A percentile compares a stretch with the other conserved stretches of the same genome.
Evolutionary conservation across 2,888 invertebrate species (phyloP).

Genomic region (Leistus spinibarbis): DNA sequence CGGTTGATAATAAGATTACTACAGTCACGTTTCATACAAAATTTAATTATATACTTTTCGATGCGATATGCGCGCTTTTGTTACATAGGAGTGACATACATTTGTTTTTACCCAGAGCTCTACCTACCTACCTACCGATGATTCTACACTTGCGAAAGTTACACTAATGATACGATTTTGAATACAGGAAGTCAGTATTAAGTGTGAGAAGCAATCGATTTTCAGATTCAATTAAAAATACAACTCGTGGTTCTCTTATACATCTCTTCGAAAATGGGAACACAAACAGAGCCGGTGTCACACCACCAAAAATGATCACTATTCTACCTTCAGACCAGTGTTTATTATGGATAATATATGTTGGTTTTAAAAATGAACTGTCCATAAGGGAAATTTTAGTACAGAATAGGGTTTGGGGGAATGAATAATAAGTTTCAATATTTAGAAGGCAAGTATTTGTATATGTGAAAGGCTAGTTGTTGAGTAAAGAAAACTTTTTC

Average conservation of each 20-base stretch:
- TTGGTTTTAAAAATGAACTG: too few species aligned
- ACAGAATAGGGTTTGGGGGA: too few species aligned
- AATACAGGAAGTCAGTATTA: slow-evolving; percentile 20
- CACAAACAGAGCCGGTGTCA: not conserved
- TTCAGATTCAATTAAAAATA: not conserved
- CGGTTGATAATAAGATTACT: slow-evolving; percentile 39
- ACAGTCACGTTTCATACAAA: slow-evolving; percentile 37
- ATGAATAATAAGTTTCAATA: too few species aligned
- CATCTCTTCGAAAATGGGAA: not conserved
- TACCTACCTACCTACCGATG: not conserved
- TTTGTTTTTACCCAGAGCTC: not conserved
- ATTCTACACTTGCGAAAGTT: slow-evolving; percentile 28
- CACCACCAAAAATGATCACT: too few species aligned
- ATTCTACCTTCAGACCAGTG: too few species aligned
- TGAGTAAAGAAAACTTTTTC: not conserved
- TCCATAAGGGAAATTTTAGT: too few species aligned
- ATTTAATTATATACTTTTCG: slow-evolving; percentile 34
- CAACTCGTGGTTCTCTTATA: not conserved
- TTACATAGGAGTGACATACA: slow-evolving; percentile 3
- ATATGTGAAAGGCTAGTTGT: not conserved
- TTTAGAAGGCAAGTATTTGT: not conserved
- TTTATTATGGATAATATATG: too few species aligned
- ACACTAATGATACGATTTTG: slow-evolving; percentile 18
- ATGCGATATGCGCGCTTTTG: not conserved
- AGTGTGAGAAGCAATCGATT: slow-evolving; percentile 20